A percentile compares a stretch with the other conserved stretches of the same genome.
Conservation (phyloP, 2,888 invertebrate genomes). For the Maniola hyperantus region DNA sequence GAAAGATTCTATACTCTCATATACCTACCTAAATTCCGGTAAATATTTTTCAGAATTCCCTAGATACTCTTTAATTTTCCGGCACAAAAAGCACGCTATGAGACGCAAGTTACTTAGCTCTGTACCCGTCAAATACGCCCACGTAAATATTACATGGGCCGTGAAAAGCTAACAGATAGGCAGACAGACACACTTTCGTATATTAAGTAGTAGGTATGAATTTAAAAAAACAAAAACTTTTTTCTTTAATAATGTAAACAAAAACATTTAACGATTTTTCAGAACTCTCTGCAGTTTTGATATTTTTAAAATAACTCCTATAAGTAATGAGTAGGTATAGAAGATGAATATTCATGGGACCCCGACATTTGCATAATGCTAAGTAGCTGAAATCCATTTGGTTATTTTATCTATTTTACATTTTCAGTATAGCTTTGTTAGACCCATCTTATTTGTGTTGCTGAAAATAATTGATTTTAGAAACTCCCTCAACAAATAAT, state of each 20-base stretch:
- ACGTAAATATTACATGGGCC: no score
- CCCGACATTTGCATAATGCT: conserved; percentile 17
- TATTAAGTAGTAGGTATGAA: background rate
- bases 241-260: background rate
- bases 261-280: background rate
- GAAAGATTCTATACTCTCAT: no score
- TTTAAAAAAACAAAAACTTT: background rate
- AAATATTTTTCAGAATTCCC: no score
- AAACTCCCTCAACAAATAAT: background rate
- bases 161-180: no score
- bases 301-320: conserved; percentile 9
- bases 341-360: conserved; percentile 23
- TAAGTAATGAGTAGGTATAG: conserved; percentile 22
- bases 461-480: conserved; percentile 3
- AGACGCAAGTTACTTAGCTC: no score
- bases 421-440: conserved; percentile 18
- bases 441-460: background rate
- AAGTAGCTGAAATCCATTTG: conserved; percentile 19
- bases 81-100: no score
- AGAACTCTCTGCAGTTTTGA: background rate
- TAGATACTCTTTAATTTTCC: no score
- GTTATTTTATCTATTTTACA: conserved; percentile 21
- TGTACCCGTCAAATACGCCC: no score
- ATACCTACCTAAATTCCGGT: no score
- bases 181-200: no score